Evolutionary conservation across 2,113 vertebrate species (phyloP).

Genomic region (Coracopsis vasa): DNA sequence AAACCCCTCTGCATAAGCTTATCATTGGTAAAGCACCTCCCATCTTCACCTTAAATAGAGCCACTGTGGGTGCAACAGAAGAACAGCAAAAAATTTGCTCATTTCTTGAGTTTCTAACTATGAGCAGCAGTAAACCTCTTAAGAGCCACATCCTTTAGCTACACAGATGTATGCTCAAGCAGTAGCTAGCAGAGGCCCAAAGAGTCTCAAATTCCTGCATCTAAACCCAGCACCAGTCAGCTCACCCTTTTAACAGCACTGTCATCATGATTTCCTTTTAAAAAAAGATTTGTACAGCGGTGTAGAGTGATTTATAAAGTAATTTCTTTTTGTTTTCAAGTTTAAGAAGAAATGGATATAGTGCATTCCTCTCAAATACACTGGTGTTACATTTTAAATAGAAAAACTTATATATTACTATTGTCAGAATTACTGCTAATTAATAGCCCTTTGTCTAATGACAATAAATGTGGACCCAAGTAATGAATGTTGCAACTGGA

Average conservation of each 20-base stretch:
- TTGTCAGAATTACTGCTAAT: neutral
- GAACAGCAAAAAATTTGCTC: neutral
- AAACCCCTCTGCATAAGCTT: neutral
- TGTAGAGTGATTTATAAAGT: neutral
- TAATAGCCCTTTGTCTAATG: neutral
- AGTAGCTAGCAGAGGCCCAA: neutral
- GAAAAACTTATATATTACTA: neutral
- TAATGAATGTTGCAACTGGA: neutral
- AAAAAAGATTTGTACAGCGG: neutral
- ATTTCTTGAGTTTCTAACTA: neutral
- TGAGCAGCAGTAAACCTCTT: neutral
- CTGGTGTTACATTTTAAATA: neutral
- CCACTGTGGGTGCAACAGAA: neutral
- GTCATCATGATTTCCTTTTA: neutral
- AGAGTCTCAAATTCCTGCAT: neutral
- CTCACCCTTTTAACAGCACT: neutral
- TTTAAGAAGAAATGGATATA: neutral
- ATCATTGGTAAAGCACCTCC: neutral
- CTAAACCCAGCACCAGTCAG: neutral
- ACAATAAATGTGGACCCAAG: neutral
- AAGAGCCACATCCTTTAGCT: neutral
- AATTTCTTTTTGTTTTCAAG: neutral
- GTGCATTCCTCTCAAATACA: neutral
- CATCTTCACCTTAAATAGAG: neutral
- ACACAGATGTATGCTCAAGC: rapidly evolving